A percentile compares a stretch with the other conserved stretches of the same genome.
Conservation (phyloP, 2,888 invertebrate species). For the Lypha dubia region DNA sequence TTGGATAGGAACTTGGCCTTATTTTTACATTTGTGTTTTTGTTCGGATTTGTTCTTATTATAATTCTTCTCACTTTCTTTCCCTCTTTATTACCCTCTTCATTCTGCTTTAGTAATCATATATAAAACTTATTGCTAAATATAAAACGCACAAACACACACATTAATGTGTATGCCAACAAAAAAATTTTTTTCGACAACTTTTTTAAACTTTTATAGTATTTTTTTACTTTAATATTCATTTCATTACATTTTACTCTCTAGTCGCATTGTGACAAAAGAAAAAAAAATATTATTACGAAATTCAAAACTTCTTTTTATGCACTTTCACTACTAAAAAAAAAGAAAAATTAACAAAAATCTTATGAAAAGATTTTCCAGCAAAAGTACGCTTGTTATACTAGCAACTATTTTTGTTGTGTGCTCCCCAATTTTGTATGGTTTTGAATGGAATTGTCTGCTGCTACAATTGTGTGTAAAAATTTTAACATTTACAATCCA, state of each 20-base stretch:
- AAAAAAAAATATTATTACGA: constrained; percentile 59
- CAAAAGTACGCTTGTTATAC: constrained; percentile 47
- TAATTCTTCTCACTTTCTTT: too few relatives aligned
- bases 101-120: too few relatives aligned
- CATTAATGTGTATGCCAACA: background rate
- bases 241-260: constrained; percentile 14
- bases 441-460: constrained; percentile 1
- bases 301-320: constrained; percentile 50
- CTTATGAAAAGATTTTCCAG: constrained; percentile 35
- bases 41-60: too few relatives aligned
- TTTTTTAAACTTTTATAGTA: background rate
- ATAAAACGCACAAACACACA: background rate
- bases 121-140: too few relatives aligned
- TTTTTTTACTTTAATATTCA: constrained; percentile 20
- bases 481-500: constrained; percentile 1
- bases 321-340: constrained; percentile 60
- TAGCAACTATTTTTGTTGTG: background rate
- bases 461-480: background rate
- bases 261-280: constrained; percentile 30
- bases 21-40: too few relatives aligned
- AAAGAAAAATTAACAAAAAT: constrained; percentile 68
- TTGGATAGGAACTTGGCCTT: too few relatives aligned
- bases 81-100: too few relatives aligned
- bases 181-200: constrained; percentile 11
- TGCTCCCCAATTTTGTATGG: background rate